A percentile compares a stretch with the other conserved stretches of the same genome.
Conservation (phyloP, 2,113 vertebrate species). For the Corythoichthys haematopterus region DNA sequence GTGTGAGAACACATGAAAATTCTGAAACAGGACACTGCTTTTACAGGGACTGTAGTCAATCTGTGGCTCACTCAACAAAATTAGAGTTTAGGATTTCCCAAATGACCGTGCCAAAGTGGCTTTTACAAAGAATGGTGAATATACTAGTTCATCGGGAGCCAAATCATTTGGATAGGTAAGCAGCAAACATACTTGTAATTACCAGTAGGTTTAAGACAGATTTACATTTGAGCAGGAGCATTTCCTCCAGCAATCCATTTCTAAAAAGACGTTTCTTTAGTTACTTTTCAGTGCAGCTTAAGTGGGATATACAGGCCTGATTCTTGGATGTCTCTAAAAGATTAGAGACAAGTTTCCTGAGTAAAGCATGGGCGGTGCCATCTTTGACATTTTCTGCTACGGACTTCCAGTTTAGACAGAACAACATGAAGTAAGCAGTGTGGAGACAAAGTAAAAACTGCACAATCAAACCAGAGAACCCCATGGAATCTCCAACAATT, state of each 20-base stretch:
- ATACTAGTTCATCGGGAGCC: conserved; percentile 11
- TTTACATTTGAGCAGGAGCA: conserved; percentile 12
- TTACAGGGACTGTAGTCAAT: conserved; percentile 16
- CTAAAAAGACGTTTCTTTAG: not conserved
- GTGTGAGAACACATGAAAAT: conserved; percentile 47
- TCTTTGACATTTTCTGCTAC: too few relatives aligned
- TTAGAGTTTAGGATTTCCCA: conserved; percentile 17
- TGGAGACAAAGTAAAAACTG: too few relatives aligned
- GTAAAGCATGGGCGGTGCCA: too few relatives aligned
- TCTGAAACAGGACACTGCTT: conserved; percentile 45
- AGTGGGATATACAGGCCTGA: not conserved
- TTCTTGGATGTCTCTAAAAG: not conserved
- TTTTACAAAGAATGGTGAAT: conserved; percentile 23
- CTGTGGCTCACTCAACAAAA: conserved; percentile 48
- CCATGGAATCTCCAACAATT: too few relatives aligned
- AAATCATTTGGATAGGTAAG: conserved; percentile 22
- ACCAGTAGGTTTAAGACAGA: not conserved
- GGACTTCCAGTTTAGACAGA: too few relatives aligned
- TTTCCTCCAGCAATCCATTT: conserved; percentile 2
- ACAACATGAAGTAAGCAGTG: too few relatives aligned
- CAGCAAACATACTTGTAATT: conserved; percentile 12
- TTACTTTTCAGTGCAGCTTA: not conserved
- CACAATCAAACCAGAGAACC: too few relatives aligned
- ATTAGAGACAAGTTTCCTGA: not conserved
- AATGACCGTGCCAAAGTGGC: not conserved